Evolutionary conservation across 35 echinoderm and acorn worm genomes (phyloP).

Genomic region (Diadema setosum): DNA sequence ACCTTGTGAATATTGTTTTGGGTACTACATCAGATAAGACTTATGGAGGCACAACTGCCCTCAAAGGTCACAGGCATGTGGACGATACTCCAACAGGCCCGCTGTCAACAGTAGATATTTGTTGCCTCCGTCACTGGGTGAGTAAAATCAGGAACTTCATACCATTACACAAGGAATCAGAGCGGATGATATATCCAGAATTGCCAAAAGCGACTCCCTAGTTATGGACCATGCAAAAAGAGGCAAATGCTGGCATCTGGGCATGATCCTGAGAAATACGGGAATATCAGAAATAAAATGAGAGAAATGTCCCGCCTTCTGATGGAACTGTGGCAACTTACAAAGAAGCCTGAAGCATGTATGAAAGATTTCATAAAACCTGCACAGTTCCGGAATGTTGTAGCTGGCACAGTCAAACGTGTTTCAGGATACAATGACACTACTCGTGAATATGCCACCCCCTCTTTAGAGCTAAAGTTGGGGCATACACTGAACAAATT

Average conservation of each 20-base stretch:
- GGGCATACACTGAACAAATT: background rate
- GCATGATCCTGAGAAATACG: conserved; percentile 29
- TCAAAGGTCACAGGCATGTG: background rate
- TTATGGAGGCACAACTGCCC: conserved; percentile 48
- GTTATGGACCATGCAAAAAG: conserved; percentile 16
- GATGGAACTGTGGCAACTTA: conserved; percentile 12
- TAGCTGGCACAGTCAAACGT: conserved; percentile 21
- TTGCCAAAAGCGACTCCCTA: conserved; percentile 42
- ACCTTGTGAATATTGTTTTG: conserved; percentile 47
- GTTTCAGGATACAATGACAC: conserved; percentile 37
- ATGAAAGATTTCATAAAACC: conserved; percentile 48
- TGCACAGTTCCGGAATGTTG: conserved; percentile 27
- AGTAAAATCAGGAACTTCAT: background rate
- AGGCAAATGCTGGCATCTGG: background rate
- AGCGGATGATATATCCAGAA: conserved; percentile 26
- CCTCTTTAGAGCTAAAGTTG: conserved; percentile 37
- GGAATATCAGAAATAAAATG: conserved; percentile 27
- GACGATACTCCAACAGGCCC: background rate
- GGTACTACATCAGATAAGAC: conserved; percentile 13
- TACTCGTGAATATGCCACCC: background rate
- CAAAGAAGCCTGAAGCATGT: conserved; percentile 21
- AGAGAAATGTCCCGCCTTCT: conserved; percentile 30
- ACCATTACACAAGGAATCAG: background rate
- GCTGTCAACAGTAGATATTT: conserved; percentile 26
- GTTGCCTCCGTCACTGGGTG: background rate